Evolutionary conservation across 2,888 invertebrate species (phyloP), one percentile per base, ranked within the genome.

Genomic region (Lysandra coridon): DNA sequence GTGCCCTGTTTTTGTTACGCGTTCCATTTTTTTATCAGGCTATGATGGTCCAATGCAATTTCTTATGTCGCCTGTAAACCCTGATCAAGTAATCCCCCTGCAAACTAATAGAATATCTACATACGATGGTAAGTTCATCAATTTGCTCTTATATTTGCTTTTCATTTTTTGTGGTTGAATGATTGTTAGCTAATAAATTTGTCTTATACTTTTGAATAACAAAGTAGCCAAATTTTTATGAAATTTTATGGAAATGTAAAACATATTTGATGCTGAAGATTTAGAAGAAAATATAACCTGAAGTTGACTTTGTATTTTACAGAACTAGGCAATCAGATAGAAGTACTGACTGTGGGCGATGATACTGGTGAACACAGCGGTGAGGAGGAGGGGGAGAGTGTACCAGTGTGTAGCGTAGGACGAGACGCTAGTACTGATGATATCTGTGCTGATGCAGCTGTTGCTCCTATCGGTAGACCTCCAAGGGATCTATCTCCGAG

Each of bases 21-120:
- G 64, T 83, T 83, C 82, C 88, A 87, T 87, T 86, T 57, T 84
- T 82, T 87, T 89, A 87, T 84, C 89, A 97, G 97, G 96, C 87
- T 98, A 98, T 90, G 98, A 98, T 95, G 97, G 98, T 79, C 98
- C 98, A 83, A 95, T 98, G 95, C 98, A 98, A 92, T 98, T 97
- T 90, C 96, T 96, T 85, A 97, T 97, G 96, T 96, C 96, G 69
- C 96, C 96, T 84, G 96, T 97, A 86, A 97, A 97, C 94, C 97
- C 97, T 60, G 98, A 98, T 92, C 96, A 97, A 94, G 96, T 97
- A 82, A 95, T 96, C 85, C 93, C 95, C 82, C 91, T 95, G 83
- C 95, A 94, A 89, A 95, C 95, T 82, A 95, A 94, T 88, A 92
- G 95, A 88, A 91, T 94, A 87, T 93, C 94, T 78, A 94, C 95